These are phyloP conservation scores for Andricus grossulariae DNA, from an alignment of 1,140 invertebrate genomes.

Conservation along the genomic window DNA sequence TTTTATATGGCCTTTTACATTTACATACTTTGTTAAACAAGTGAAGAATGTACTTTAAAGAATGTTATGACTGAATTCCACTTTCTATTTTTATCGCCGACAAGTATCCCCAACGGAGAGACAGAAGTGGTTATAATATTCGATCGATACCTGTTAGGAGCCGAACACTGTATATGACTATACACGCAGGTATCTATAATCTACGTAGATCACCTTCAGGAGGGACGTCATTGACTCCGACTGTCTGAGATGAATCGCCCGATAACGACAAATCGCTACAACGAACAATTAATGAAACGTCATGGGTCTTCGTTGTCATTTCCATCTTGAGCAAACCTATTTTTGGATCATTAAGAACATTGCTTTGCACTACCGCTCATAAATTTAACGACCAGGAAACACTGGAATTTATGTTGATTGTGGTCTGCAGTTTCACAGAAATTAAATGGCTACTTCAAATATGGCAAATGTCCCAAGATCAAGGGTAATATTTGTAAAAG, in stretches of 20 bases:
- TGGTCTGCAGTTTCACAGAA: background rate
- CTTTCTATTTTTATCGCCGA: slow-evolving; percentile 24
- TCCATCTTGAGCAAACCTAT: slow-evolving; percentile 15
- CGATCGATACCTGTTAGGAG: slow-evolving; percentile 7
- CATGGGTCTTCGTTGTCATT: slow-evolving; percentile 17
- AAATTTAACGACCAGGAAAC: slow-evolving; percentile 3
- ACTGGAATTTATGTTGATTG: background rate
- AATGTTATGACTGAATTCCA: slow-evolving; percentile 23
- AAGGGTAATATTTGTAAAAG: too few relatives aligned
- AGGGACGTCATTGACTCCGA: slow-evolving; percentile 11
- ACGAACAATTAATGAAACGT: slow-evolving; percentile 28
- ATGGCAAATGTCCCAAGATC: too few relatives aligned
- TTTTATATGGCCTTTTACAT: background rate
- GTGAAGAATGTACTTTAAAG: background rate
- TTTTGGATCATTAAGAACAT: slow-evolving; percentile 25
- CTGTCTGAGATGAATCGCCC: slow-evolving; percentile 17
- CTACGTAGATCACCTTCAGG: slow-evolving; percentile 21
- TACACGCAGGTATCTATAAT: background rate
- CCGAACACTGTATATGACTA: background rate
- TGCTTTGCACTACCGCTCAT: background rate
- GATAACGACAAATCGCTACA: slow-evolving; percentile 31
- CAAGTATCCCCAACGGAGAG: slow-evolving; percentile 6
- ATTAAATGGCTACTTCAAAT: background rate
- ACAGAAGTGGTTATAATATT: slow-evolving; percentile 16
- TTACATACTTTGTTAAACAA: slow-evolving; percentile 18